phyloP scores from a whole-genome alignment of 2,797 vertebrate genomes.

The Tokudaia tokunoshimensis region DNA sequence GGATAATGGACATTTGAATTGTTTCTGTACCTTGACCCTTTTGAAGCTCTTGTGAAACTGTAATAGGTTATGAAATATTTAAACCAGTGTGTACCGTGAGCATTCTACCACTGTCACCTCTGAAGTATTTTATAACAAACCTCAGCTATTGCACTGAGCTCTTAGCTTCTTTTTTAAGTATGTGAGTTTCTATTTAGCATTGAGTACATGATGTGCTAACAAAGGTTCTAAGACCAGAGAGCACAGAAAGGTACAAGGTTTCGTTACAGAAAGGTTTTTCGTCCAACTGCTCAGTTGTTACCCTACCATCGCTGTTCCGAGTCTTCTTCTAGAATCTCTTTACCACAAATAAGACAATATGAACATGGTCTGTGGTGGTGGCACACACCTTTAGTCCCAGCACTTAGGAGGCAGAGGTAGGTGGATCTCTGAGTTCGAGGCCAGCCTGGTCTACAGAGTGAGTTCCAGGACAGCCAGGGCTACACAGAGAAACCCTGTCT shows the following conservation, averaged over 20 bases:
- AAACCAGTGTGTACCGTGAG: background rate
- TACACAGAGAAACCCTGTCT: background rate
- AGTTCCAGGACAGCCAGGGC: background rate
- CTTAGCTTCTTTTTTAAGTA: background rate
- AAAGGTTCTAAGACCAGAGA: conserved; percentile 12
- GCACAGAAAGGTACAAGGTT: background rate
- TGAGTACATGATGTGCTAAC: conserved; percentile 15
- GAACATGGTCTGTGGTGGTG: background rate
- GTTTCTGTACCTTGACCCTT: too few species aligned
- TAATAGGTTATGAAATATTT: too few species aligned
- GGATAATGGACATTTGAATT: too few species aligned
- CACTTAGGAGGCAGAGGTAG: background rate
- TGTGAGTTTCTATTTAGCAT: conserved; percentile 28
- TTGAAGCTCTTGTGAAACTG: too few species aligned
- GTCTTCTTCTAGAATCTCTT: conserved; percentile 25
- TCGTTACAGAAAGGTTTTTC: background rate
- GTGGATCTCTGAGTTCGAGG: background rate
- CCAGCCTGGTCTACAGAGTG: background rate
- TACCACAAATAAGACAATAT: background rate
- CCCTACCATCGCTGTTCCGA: background rate
- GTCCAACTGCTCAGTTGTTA: conserved; percentile 8
- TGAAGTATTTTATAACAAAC: background rate
- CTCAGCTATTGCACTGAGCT: background rate
- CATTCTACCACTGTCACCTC: background rate
- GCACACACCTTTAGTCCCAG: background rate